A percentile compares a stretch with the other conserved stretches of the same genome.
Conservation (phyloP, 2,113 vertebrate genomes). For the Apaloderma vittatum region DNA sequence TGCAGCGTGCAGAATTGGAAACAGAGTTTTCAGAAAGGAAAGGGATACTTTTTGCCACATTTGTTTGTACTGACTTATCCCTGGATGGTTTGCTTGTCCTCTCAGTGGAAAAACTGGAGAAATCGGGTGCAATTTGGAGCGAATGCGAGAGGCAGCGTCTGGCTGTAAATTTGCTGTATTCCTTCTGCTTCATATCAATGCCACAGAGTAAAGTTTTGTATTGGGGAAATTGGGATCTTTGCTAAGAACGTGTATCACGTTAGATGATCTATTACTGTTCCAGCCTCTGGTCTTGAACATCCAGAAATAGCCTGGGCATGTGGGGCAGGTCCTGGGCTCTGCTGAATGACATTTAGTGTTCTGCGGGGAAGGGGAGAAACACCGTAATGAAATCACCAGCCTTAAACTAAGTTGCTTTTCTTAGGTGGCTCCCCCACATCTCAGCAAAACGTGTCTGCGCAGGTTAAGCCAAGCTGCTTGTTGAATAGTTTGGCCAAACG, state of each 20-base stretch:
- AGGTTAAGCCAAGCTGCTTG: conserved; percentile 51
- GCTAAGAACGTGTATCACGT: background rate
- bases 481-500: conserved; percentile 65
- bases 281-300: background rate
- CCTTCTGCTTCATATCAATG: conserved; percentile 24
- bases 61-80: background rate
- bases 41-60: background rate
- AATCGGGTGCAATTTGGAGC: background rate
- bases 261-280: background rate
- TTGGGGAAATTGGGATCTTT: conserved; percentile 19
- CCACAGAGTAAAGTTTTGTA: conserved; percentile 25
- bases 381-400: conserved; percentile 59
- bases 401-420: conserved; percentile 47
- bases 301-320: conserved; percentile 20
- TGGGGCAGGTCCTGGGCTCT: background rate
- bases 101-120: background rate
- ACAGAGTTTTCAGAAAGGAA: background rate
- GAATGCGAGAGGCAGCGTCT: background rate
- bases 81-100: background rate
- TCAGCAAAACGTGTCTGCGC: background rate
- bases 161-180: background rate
- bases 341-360: conserved; percentile 15
- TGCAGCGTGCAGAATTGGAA: background rate
- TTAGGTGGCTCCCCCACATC: conserved; percentile 42
- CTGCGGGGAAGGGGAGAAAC: conserved; percentile 18